Evolutionary conservation across 2,113 vertebrate genomes (phyloP).

Genomic region (Neopipo cinnamomea): DNA sequence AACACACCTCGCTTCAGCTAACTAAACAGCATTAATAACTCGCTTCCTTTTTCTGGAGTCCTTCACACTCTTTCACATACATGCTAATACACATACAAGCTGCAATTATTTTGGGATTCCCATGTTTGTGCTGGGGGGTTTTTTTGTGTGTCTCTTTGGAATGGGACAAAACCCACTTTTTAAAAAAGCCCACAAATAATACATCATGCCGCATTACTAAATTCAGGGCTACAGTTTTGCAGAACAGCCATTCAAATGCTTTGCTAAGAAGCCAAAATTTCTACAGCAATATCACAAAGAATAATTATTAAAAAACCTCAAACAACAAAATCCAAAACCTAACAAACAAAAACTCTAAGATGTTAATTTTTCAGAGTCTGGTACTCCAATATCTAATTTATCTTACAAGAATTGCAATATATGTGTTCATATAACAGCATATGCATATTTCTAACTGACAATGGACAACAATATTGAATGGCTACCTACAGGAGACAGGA

Average conservation of each 20-base stretch:
- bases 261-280: not conserved
- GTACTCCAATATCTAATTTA: not conserved
- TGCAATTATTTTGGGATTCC: not conserved
- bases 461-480: not conserved
- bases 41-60: accelerated
- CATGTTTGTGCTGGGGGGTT: not conserved
- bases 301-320: not conserved
- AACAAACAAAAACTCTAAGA: not conserved
- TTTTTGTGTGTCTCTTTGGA: not conserved
- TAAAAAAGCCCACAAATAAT: not conserved
- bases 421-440: not conserved
- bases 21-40: not conserved
- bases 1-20: not conserved
- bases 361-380: not conserved
- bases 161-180: not conserved
- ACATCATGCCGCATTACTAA: not conserved
- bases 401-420: not conserved
- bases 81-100: not conserved
- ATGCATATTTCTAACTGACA: not conserved
- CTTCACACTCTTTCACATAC: not conserved
- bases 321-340: not conserved
- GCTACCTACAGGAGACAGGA: not conserved
- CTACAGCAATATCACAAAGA: not conserved
- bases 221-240: not conserved
- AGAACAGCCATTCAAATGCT: not conserved